These are phyloP conservation scores for Meandrusa payeni DNA, from an alignment of 2,888 invertebrate genomes.

Conservation along the genomic window DNA sequence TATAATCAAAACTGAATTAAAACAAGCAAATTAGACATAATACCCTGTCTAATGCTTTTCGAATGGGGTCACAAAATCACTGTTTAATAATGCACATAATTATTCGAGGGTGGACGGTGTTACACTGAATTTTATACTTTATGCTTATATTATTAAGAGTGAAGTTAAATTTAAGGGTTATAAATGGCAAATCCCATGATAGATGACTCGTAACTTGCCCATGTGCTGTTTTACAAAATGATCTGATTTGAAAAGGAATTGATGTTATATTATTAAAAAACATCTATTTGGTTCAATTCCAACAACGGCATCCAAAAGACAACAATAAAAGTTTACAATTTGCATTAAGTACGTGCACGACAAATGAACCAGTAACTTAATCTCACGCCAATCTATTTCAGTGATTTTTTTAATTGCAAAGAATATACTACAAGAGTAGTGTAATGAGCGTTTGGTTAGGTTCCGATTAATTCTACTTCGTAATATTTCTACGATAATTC, in stretches of 20 bases:
- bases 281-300: too few relatives aligned
- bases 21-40: slow-evolving; percentile 74
- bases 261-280: too few relatives aligned
- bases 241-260: slow-evolving; percentile 48
- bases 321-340: too few relatives aligned
- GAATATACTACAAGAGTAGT: too few relatives aligned
- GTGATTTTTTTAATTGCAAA: too few relatives aligned
- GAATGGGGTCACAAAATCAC: slow-evolving; percentile 69
- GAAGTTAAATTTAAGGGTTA: slow-evolving; percentile 9
- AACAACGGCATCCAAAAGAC: too few relatives aligned
- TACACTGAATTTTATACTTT: slow-evolving; percentile 30
- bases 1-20: slow-evolving; percentile 75
- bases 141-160: background rate
- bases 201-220: slow-evolving; percentile 54
- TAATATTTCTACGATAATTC: too few relatives aligned
- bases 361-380: too few relatives aligned
- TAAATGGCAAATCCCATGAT: slow-evolving; percentile 46
- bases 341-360: too few relatives aligned
- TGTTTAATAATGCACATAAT: slow-evolving; percentile 70
- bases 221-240: slow-evolving; percentile 45
- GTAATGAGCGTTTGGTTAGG: too few relatives aligned
- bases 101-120: slow-evolving; percentile 36
- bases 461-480: too few relatives aligned
- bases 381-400: too few relatives aligned
- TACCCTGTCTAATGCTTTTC: slow-evolving; percentile 62